phyloP scores from a whole-genome alignment of 37 sponge, comb jelly and placozoan genomes.

The Tethya wilhelma region DNA sequence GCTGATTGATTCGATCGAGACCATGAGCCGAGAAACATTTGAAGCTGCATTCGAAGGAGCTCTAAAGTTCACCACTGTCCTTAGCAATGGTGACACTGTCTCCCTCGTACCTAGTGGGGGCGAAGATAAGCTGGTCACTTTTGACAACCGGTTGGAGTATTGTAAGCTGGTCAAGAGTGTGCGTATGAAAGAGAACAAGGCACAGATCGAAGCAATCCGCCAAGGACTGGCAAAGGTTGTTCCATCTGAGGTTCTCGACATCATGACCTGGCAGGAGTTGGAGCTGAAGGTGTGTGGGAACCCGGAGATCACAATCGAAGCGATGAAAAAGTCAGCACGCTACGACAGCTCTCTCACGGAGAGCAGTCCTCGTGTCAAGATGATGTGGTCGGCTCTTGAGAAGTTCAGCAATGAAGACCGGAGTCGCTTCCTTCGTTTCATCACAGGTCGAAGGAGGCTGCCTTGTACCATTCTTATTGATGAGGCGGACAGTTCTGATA shows the following conservation, averaged over 20 bases:
- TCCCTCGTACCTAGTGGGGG: slow-evolving; percentile 39
- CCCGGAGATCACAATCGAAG: slow-evolving; percentile 82
- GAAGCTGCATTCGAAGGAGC: slow-evolving; percentile 62
- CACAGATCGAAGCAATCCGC: slow-evolving; percentile 70
- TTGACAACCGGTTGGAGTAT: slow-evolving; percentile 73
- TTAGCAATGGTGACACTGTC: slow-evolving; percentile 75
- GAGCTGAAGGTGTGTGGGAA: slow-evolving; percentile 88
- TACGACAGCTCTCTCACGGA: slow-evolving; percentile 56
- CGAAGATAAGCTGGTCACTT: slow-evolving; percentile 57
- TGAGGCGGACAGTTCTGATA: slow-evolving; percentile 11
- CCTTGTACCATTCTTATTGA: slow-evolving; percentile 81
- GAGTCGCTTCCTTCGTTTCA: slow-evolving; percentile 84
- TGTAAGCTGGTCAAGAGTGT: slow-evolving; percentile 68
- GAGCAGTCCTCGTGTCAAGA: slow-evolving; percentile 55
- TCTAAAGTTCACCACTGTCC: slow-evolving; percentile 76
- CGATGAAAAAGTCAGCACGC: slow-evolving; percentile 65
- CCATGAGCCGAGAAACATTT: slow-evolving; percentile 75
- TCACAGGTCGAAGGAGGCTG: slow-evolving; percentile 86
- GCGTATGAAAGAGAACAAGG: slow-evolving; percentile 72
- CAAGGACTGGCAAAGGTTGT: slow-evolving; percentile 73
- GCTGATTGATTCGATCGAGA: slow-evolving; percentile 80
- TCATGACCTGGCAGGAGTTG: slow-evolving; percentile 91
- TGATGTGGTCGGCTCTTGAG: slow-evolving; percentile 90
- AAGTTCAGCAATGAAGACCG: slow-evolving; percentile 85
- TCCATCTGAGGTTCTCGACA: slow-evolving; percentile 71